These are phyloP conservation scores for Phodopus roborovskii DNA, from an alignment of 2,113 vertebrate species.

Conservation along the genomic window DNA sequence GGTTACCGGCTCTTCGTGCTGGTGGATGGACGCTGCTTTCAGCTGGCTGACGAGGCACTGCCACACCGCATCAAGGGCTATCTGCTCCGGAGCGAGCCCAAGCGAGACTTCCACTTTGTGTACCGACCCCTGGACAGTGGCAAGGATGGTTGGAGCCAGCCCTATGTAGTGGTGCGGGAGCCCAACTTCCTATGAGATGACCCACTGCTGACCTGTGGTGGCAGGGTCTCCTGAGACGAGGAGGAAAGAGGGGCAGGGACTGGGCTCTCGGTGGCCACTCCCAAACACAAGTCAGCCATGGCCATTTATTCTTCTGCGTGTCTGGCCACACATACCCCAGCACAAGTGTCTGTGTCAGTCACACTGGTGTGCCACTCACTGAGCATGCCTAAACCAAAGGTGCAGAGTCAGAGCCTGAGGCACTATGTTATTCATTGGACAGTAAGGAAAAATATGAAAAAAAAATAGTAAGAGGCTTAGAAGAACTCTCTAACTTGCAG, in stretches of 20 bases:
- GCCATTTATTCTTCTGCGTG: background rate
- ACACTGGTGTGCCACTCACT: background rate
- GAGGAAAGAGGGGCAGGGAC: too few relatives aligned
- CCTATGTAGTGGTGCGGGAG: constrained; percentile 82
- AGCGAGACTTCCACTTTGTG: constrained; percentile 93
- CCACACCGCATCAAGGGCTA: constrained; percentile 92
- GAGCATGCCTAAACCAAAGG: background rate
- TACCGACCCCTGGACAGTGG: constrained; percentile 88
- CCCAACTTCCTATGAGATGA: constrained; percentile 84
- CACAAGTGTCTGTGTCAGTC: background rate
- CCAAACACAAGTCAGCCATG: background rate
- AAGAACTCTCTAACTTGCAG: background rate
- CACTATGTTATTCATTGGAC: background rate
- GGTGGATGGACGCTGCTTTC: constrained; percentile 87
- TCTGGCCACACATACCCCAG: background rate
- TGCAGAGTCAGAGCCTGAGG: background rate
- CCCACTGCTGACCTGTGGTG: fast-evolving
- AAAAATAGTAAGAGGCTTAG: background rate
- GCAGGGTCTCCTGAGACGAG: background rate
- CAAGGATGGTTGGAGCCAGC: constrained; percentile 64
- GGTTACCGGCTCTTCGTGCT: constrained; percentile 90
- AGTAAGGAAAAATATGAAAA: background rate
- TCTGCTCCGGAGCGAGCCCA: constrained; percentile 89
- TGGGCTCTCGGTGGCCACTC: background rate
- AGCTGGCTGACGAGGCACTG: constrained; percentile 88